Percentiles rank a stretch among this genome's conserved stretches.
phyloP scores from a whole-genome alignment of 2,888 invertebrate genomes.

The Nebria salina region DNA sequence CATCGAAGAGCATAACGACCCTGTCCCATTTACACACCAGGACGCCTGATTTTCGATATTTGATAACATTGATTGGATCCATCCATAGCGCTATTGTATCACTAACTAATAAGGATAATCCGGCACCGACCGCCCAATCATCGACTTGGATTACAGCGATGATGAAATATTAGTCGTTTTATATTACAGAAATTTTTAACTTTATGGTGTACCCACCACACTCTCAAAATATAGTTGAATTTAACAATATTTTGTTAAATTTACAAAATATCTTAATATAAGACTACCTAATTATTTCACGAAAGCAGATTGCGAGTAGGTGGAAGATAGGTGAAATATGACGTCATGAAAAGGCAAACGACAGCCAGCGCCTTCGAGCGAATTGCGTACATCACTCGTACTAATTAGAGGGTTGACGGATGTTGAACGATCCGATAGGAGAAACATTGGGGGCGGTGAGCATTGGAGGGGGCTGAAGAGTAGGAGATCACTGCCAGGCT shows the following conservation, averaged over 20 bases:
- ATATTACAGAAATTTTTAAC: neutral
- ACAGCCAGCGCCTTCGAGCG: neutral
- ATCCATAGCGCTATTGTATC: conserved; percentile 9
- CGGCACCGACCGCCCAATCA: neutral
- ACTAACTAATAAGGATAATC: neutral
- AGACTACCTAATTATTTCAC: neutral
- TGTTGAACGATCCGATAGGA: neutral
- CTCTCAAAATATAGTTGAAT: neutral
- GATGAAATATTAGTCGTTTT: neutral
- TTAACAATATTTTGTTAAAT: neutral
- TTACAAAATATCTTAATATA: neutral
- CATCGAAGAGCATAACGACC: too few species aligned
- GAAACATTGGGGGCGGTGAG: neutral
- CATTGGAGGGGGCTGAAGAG: neutral
- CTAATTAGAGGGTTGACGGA: neutral
- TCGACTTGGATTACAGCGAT: conserved; percentile 3
- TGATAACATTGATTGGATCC: conserved; percentile 4
- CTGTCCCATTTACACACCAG: too few species aligned
- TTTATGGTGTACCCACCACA: neutral
- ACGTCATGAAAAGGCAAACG: conserved; percentile 1
- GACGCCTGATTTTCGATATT: conserved; percentile 3
- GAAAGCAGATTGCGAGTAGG: neutral
- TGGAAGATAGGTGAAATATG: neutral
- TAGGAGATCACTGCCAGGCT: neutral
- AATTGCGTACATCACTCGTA: neutral